These are phyloP conservation scores for Buteo buteo DNA, from an alignment of 2,113 vertebrate genomes.

Conservation along the genomic window DNA sequence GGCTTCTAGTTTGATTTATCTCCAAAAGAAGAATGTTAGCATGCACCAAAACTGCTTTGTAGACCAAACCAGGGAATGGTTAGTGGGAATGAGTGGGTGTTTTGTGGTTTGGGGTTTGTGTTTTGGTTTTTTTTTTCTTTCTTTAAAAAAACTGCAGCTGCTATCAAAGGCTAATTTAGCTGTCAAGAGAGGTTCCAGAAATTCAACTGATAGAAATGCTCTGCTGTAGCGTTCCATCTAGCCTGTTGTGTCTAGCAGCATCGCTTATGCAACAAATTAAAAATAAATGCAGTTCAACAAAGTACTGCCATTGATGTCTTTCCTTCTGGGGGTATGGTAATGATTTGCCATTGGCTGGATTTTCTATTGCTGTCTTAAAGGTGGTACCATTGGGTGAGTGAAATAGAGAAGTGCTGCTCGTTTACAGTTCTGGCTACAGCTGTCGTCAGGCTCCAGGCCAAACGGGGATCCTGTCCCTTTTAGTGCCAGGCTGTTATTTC, in stretches of 20 bases:
- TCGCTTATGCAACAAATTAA: neutral
- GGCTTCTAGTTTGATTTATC: neutral
- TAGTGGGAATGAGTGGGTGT: neutral
- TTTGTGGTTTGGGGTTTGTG: neutral
- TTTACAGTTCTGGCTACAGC: neutral
- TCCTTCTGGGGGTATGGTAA: neutral
- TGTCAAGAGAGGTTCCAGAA: neutral
- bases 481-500: neutral
- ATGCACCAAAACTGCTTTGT: neutral
- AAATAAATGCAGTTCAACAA: neutral
- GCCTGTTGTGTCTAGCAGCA: neutral
- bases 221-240: neutral
- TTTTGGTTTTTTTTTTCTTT: neutral
- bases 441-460: neutral
- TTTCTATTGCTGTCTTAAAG: rapidly evolving
- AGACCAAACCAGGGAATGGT: neutral
- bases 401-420: neutral
- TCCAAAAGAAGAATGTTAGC: neutral
- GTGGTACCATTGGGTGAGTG: neutral
- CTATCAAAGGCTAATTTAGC: neutral
- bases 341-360: neutral
- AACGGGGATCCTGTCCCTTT: neutral
- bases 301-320: neutral
- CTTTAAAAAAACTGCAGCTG: neutral
- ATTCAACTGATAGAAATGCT: neutral